Base-by-base conservation (phyloP, 2,888 invertebrate species). In the Miltochrista miniata region DNA sequence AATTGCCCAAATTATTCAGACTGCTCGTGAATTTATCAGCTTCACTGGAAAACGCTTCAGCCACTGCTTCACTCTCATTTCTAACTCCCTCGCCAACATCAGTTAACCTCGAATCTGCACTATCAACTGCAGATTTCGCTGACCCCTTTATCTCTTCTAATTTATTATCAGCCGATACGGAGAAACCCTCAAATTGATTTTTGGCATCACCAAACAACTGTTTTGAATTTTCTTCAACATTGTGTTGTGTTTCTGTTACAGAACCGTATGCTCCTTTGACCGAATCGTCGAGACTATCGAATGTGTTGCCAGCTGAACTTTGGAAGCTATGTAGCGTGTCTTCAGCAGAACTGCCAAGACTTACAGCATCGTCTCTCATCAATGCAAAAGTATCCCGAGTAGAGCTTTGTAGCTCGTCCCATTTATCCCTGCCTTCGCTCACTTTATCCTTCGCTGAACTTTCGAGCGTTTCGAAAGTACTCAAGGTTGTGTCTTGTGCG, bases 301-400 rank as follows among this genome's bases (percentile, higher is more conserved):
- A 91, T 1, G 90, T 91, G 51, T 91, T 87, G 5, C 90, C 90
- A 1, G 91, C 90, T 3, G 91, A 91, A 66, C 90, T 91, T 64
- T 90, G 91, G 72, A 91, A 89, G 61, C 90, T 90, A 56, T 85
- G 87, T 58, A 91, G 58, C 30, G 90, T 91, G 47, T 90, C 90
- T 58, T 90, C 90, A 0, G 87, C 80, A 3, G 90, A 90, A 61
- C 71, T 88, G 49, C 87, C 90, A 46, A 87, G 62, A 44, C 86
- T 85, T 56, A 83, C 76, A n/a, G 80, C 79, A 52, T 90, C 90
- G 55, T 90, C 90, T 54, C 73, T 83, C 53, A 86, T 76, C 38
- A 83, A 86, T 10, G 90, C 90, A 64, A 74, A 90, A 14, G 90
- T 90, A 51, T 90, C 90, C n/a, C 85, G 70, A 10, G 89, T 80